A percentile compares a stretch with the other conserved stretches of the same genome.
Evolutionary conservation across 2,113 vertebrate genomes (phyloP).

Genomic region (Neopipo cinnamomea): DNA sequence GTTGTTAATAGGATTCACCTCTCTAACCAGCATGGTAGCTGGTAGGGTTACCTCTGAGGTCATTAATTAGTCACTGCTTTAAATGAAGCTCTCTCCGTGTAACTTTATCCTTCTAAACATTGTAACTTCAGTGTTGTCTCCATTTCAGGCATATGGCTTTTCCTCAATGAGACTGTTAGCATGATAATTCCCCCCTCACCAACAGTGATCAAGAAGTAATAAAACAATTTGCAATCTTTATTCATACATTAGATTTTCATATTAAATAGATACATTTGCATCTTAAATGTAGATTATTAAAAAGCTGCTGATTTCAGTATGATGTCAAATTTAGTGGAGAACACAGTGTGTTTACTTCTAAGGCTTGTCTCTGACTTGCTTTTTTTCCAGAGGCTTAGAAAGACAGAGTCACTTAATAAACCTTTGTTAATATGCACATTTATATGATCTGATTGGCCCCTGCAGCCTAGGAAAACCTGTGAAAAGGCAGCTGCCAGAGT

Average conservation of each 20-base stretch:
- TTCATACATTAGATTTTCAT: slow-evolving; percentile 7
- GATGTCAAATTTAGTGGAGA: neutral
- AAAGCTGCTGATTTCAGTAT: slow-evolving; percentile 14
- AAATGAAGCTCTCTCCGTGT: slow-evolving; percentile 28
- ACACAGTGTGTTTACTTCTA: neutral
- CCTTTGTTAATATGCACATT: slow-evolving; percentile 64
- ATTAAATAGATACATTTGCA: slow-evolving; percentile 17
- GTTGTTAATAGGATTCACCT: slow-evolving; percentile 52
- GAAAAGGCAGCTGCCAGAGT: slow-evolving; percentile 26
- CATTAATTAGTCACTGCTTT: slow-evolving; percentile 54
- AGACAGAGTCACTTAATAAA: slow-evolving; percentile 19
- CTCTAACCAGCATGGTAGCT: slow-evolving; percentile 23
- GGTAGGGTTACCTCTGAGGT: slow-evolving; percentile 52
- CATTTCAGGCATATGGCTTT: slow-evolving; percentile 13
- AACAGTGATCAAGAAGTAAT: neutral
- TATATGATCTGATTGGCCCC: slow-evolving; percentile 51
- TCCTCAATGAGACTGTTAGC: neutral
- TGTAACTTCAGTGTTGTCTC: neutral
- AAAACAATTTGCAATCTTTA: slow-evolving; percentile 48
- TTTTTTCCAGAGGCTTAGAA: slow-evolving; percentile 51
- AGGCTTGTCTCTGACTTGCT: neutral
- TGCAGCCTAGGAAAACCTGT: slow-evolving; percentile 14
- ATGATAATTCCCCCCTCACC: neutral
- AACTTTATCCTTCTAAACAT: slow-evolving; percentile 52
- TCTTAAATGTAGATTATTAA: slow-evolving; percentile 26